Base-by-base conservation (phyloP, 1,140 invertebrate genomes). In the Euwallacea fornicatus region DNA sequence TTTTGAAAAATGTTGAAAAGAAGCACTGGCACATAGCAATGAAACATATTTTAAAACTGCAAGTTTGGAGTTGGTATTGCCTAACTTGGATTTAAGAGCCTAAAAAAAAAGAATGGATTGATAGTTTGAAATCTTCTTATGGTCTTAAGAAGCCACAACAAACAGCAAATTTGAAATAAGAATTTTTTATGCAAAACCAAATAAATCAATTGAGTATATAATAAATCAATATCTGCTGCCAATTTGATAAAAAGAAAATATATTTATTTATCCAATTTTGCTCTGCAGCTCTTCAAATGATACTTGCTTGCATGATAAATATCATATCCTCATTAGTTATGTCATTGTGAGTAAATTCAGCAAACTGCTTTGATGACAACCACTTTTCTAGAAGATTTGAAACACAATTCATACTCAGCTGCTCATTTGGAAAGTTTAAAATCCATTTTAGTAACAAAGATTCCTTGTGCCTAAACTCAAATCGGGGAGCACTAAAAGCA, bases 1-100 rank as follows among this genome's bases (percentile, higher is more conserved):
- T 60, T 74, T 66, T 66, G 77, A 78, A 74, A 75, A 78, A 9
- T 74, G 68, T 50, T 74, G 60, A 69, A 78, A 78, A 59, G 72
- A 64, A 16, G 43, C 56, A 46, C 72, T 73, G 58, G 69, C 56
- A 44, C 58, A 42, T 53, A 76, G 33, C 8, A 70, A 42, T 43
- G 60, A 42, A 42, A 62, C 44, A 33, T 4, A 33, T 33, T 33
- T 33, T 33, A 33, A 33, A 33, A 33, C 4, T 33, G 21, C 21
- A 33, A 4, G 21, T 33, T 33, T 33, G 21, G 1, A 33, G 21
- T 33, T 33, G 4, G 21, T 33, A 4, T 2, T 33, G 21, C 1
- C 21, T 33, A 33, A 33, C 21, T 33, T 33, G 21, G 21, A 33
- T 33, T 33, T 33, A 33, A 33, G 21, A 21, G 66, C 46, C 46